Conservation (phyloP, 2,113 vertebrate species). For the Chelonoidis abingdonii region DNA sequence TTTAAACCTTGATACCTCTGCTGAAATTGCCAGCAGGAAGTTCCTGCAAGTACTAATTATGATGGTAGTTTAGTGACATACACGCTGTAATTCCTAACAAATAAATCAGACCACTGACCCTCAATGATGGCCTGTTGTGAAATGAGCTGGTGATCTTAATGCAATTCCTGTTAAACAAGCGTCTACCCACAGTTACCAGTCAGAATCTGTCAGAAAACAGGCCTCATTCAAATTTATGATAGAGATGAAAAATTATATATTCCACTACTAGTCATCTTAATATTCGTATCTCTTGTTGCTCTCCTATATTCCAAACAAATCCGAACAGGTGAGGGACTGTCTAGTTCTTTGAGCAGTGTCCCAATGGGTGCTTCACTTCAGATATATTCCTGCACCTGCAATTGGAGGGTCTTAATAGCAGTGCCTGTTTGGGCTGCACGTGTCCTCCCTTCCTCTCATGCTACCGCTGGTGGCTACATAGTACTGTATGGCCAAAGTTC, state of each 20-base stretch:
- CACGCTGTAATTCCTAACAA: not conserved
- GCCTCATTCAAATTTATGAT: not conserved
- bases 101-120: not conserved
- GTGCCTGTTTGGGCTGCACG: too few species aligned
- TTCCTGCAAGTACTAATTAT: not conserved
- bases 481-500: too few species aligned
- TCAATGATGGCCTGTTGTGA: accelerated
- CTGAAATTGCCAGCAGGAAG: not conserved
- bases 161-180: not conserved
- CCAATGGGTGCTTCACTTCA: too few species aligned
- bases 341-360: not conserved
- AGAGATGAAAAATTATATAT: not conserved
- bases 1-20: not conserved
- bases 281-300: not conserved
- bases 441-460: too few species aligned
- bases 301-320: not conserved
- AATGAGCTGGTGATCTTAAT: not conserved
- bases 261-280: not conserved
- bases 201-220: slow-evolving; percentile 35
- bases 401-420: too few species aligned
- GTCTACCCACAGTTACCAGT: slow-evolving; percentile 23
- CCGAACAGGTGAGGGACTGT: not conserved
- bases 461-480: too few species aligned
- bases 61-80: not conserved
- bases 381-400: too few species aligned